Percentiles rank a stretch among this genome's conserved stretches.
These are phyloP conservation scores for Carlito syrichta DNA, from an alignment of 2,113 vertebrate genomes.

Conservation along the genomic window DNA sequence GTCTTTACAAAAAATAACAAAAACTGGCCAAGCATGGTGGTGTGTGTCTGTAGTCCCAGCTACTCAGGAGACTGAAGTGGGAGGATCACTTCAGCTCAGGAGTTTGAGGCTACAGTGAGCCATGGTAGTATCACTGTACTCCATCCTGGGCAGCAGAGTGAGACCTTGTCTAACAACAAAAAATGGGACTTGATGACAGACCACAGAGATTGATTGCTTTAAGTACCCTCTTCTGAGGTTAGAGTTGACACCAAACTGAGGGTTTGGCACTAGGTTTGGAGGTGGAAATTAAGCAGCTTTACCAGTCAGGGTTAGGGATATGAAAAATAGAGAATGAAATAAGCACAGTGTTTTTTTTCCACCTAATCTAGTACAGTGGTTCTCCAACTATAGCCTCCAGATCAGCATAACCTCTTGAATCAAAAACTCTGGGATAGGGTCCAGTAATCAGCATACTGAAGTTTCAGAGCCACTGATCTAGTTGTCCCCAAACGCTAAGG, in stretches of 20 bases:
- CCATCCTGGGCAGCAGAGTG: too few species aligned
- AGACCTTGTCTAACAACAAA: too few species aligned
- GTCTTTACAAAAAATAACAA: too few species aligned
- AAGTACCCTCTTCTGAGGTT: not conserved
- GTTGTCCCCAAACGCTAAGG: not conserved
- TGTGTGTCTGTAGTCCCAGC: too few species aligned
- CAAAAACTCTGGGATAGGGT: not conserved
- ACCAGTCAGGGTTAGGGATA: not conserved
- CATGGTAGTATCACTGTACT: too few species aligned
- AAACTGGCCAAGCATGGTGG: too few species aligned
- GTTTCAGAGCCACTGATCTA: not conserved
- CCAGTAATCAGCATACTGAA: not conserved
- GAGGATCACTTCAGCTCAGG: too few species aligned
- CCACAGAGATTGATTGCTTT: not conserved
- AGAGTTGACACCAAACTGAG: not conserved
- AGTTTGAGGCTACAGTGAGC: too few species aligned
- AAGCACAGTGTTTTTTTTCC: not conserved
- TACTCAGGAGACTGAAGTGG: too few species aligned
- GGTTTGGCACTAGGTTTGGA: not conserved
- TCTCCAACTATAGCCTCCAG: not conserved
- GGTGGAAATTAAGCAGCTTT: not conserved
- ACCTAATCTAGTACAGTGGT: not conserved
- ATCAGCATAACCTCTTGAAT: not conserved
- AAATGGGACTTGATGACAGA: not conserved
- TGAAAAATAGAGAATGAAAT: slow-evolving; percentile 3